Base-by-base conservation (phyloP, 2,113 vertebrate genomes). In the Callipepla squamata region DNA sequence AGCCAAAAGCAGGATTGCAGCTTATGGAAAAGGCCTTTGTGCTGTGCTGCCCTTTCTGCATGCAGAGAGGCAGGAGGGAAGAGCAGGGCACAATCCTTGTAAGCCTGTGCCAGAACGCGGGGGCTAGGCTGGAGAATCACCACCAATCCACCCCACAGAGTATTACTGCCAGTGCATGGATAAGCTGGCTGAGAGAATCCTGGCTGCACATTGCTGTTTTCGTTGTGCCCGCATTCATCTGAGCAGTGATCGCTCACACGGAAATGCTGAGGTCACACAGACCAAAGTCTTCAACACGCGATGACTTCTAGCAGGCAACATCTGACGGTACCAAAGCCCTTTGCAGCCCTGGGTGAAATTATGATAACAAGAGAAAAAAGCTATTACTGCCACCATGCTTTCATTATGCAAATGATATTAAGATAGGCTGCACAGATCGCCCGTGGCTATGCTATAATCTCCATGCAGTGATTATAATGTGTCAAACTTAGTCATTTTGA, bases 371-470 rank as follows among this genome's bases (percentile, higher is more conserved):
- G 99, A 99, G 99, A 98, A 98, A 98, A 99, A 99, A 99, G 99
- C 99, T 99, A 99, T 99, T 99, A 99, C 99, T 98, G 98, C 98
- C 98, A 98, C 98, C 98, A 98, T 98, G 98, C 98, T 99, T 99
- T 99, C 99, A 99, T 99, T 99, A 99, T 99, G 99, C 99, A 99
- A 99, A 99, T 99, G 98, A 99, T 99, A 99, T 99, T 99, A 99
- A 99, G 99, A 98, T 98, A 99, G 99, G 98, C 98, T 97, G 97
- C 96, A 97, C 97, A 96, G 98, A 98, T 98, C 96, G 98, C 98
- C 98, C 81, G 98, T 98, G 98, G 98, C 98, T 98, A 99, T 98
- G 97, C 98, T 98, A 98, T 99, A 98, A 99, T 99, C 98, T 99
- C 98, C 98, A 98, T 98, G 97, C 98, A 99, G 99, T 99, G 99